phyloP scores from a whole-genome alignment of 1,140 invertebrate species.

The Drepana arcuata region DNA sequence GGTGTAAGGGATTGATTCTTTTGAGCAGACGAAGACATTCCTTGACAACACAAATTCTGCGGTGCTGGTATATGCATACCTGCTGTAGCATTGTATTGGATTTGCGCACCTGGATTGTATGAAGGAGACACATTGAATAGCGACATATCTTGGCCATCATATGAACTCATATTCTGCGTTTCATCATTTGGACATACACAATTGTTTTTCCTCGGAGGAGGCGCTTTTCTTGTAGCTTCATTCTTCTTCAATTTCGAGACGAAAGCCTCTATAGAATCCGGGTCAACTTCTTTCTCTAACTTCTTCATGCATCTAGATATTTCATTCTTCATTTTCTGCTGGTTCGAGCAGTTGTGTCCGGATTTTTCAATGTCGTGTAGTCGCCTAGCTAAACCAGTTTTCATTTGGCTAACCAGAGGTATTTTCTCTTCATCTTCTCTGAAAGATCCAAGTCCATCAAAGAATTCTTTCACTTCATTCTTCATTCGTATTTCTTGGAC shows the following conservation, averaged over 20 bases:
- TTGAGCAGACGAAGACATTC: too few relatives aligned
- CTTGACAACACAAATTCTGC: too few relatives aligned
- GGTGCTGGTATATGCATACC: too few relatives aligned
- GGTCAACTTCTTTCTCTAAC: slow-evolving; percentile 13
- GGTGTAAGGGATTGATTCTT: too few relatives aligned
- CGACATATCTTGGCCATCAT: too few relatives aligned
- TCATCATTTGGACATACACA: too few relatives aligned
- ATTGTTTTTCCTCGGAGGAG: too few relatives aligned
- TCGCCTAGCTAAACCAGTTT: slow-evolving; percentile 20
- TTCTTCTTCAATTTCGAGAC: slow-evolving; percentile 19
- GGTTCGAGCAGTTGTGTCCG: slow-evolving; percentile 14
- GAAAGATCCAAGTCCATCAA: slow-evolving; percentile 15
- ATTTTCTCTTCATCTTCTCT: slow-evolving; percentile 9
- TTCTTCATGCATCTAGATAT: slow-evolving; percentile 23
- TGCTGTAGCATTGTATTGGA: too few relatives aligned
- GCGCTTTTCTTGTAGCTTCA: slow-evolving; percentile 11
- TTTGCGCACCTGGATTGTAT: too few relatives aligned
- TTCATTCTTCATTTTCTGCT: slow-evolving; percentile 25
- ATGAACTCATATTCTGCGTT: too few relatives aligned
- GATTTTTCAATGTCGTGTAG: slow-evolving; percentile 21
- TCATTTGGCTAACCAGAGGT: slow-evolving; percentile 15
- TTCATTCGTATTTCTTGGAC: slow-evolving; percentile 32
- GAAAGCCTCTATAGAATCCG: slow-evolving; percentile 16
- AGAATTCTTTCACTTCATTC: slow-evolving; percentile 22
- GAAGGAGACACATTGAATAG: too few relatives aligned